These are phyloP conservation scores for Zootoca vivipara DNA, from an alignment of 2,113 vertebrate genomes.

Conservation along the genomic window DNA sequence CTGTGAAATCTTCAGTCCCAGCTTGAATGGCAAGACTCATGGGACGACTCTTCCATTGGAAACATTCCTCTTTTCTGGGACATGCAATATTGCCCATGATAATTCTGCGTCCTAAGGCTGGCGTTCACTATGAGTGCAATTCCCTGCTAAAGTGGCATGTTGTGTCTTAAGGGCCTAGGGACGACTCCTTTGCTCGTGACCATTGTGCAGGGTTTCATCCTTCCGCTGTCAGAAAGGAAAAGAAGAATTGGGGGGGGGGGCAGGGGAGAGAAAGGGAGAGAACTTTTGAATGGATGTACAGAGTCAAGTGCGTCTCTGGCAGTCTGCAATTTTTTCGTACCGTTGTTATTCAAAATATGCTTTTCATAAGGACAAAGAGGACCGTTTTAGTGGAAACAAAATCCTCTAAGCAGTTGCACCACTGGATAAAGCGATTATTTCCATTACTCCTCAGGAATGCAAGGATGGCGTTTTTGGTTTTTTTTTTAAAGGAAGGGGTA, in stretches of 20 bases:
- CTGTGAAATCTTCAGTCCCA: background rate
- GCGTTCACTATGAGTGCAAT: background rate
- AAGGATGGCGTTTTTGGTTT: slow-evolving; percentile 49
- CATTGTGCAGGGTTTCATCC: slow-evolving; percentile 53
- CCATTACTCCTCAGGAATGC: slow-evolving; percentile 58
- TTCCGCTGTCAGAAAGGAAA: background rate
- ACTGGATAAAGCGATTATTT: slow-evolving; percentile 65
- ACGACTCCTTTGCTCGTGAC: slow-evolving; percentile 41
- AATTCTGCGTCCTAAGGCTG: slow-evolving; percentile 35
- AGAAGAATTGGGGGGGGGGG: background rate
- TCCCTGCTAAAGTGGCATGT: slow-evolving; percentile 42
- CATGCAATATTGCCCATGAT: background rate
- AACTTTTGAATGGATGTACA: slow-evolving; percentile 54
- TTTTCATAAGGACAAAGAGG: slow-evolving; percentile 69
- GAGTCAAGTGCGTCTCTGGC: slow-evolving; percentile 34
- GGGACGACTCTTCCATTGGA: background rate
- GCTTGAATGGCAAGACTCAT: background rate
- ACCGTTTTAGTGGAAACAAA: slow-evolving; percentile 70
- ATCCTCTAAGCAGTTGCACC: slow-evolving; percentile 58
- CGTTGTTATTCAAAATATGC: slow-evolving; percentile 71
- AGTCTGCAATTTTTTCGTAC: slow-evolving; percentile 53
- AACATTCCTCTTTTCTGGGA: background rate
- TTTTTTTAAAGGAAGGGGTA: slow-evolving; percentile 27
- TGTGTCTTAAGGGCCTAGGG: slow-evolving; percentile 28
- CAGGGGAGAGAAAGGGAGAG: background rate